phyloP scores from a whole-genome alignment of 2,797 vertebrate species.

The Tolypeutes matacus region DNA sequence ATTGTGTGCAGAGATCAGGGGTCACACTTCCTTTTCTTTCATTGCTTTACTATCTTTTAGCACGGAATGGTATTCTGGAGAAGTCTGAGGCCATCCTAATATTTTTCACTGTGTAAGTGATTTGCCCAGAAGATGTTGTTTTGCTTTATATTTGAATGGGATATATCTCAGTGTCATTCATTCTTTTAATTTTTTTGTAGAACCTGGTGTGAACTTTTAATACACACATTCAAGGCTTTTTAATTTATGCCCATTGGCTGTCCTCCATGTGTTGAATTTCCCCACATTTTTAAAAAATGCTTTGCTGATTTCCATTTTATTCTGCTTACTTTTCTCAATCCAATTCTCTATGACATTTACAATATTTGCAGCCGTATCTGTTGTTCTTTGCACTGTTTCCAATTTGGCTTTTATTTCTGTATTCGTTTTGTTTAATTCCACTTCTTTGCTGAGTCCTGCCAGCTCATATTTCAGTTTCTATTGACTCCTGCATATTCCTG shows the following conservation, averaged over 20 bases:
- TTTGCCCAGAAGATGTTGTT: neutral
- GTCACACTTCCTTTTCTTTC: neutral
- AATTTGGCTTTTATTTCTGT: conserved; percentile 14
- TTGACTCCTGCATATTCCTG: neutral
- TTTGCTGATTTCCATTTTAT: conserved; percentile 54
- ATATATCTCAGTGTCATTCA: neutral
- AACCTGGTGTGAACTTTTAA: neutral
- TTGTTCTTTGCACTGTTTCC: neutral
- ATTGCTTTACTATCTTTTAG: neutral
- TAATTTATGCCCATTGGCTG: conserved; percentile 16
- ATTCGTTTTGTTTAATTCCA: neutral
- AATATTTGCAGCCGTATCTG: neutral
- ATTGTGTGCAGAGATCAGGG: neutral
- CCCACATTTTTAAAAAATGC: neutral
- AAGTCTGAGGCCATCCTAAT: neutral
- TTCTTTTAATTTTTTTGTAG: neutral
- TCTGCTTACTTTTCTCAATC: neutral
- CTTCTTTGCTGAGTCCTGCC: neutral
- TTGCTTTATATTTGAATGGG: neutral
- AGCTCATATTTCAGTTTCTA: neutral
- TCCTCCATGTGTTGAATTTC: neutral
- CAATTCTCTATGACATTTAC: neutral
- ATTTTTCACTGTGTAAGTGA: neutral
- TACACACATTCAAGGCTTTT: neutral
- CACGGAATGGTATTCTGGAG: neutral